Conservation (phyloP, 2,888 invertebrate genomes). For the Amiota communis region DNA sequence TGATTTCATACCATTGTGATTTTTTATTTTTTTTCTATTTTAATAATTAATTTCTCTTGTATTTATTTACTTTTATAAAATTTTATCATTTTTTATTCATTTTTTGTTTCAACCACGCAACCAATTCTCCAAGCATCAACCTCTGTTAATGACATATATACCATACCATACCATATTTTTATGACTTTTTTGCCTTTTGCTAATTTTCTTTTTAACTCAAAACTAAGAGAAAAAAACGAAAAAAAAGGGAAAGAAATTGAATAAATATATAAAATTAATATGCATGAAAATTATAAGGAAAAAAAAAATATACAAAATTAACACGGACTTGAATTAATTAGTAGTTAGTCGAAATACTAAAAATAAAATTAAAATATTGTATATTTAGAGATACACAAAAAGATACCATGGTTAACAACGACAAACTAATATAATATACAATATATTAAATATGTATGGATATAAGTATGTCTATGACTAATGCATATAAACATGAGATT, state of each 20-base stretch:
- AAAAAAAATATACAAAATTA: background rate
- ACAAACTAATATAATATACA: conserved; percentile 18
- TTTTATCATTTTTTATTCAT: background rate
- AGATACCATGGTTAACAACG: background rate
- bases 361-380: conserved; percentile 8
- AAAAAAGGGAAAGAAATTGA: conserved; percentile 11
- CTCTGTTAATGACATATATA: background rate
- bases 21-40: conserved; percentile 8
- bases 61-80: background rate
- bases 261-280: background rate
- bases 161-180: no score
- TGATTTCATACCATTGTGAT: conserved; percentile 10
- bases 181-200: background rate
- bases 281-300: background rate
- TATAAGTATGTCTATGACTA: no score
- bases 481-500: conserved; percentile 26
- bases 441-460: conserved; percentile 1
- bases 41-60: background rate
- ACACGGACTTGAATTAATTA: conserved; percentile 18
- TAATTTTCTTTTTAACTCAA: conserved; percentile 8
- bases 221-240: background rate
- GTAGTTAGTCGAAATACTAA: conserved; percentile 5
- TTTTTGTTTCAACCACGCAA: background rate
- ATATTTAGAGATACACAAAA: conserved; percentile 11
- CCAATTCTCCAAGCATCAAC: background rate